These are phyloP conservation scores for Nicator chloris DNA, from an alignment of 2,113 vertebrate species.

Conservation along the genomic window DNA sequence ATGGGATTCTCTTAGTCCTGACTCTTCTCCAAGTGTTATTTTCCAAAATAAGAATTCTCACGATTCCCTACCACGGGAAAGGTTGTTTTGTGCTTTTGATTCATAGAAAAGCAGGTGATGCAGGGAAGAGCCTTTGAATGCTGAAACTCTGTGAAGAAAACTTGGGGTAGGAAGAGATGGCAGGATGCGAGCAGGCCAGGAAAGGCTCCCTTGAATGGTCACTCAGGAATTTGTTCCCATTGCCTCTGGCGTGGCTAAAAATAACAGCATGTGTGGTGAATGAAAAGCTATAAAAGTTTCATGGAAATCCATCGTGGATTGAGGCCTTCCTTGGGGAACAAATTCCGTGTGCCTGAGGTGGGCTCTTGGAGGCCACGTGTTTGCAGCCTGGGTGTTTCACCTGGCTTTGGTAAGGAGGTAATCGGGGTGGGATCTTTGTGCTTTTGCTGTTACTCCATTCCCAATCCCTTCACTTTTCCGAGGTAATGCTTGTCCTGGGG, in stretches of 20 bases:
- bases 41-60: neutral
- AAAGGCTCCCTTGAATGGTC: neutral
- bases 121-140: neutral
- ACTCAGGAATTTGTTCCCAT: neutral
- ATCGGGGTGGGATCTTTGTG: neutral
- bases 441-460: neutral
- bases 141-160: neutral
- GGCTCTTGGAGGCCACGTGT: fast-evolving
- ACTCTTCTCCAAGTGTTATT: neutral
- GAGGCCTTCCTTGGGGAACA: neutral
- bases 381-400: neutral
- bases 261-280: neutral
- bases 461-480: neutral
- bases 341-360: neutral
- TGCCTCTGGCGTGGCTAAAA: conserved; percentile 16
- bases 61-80: neutral
- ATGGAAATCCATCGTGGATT: neutral
- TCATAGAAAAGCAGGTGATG: neutral
- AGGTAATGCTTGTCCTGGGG: fast-evolving
- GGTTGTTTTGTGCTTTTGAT: neutral
- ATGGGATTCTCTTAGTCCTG: neutral
- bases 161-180: neutral
- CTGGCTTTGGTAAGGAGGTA: neutral
- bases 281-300: neutral
- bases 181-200: neutral